Evolutionary conservation across 2,797 vertebrate genomes (phyloP), one percentile per base, ranked within the genome.

Genomic region (Astyanax mexicanus): DNA sequence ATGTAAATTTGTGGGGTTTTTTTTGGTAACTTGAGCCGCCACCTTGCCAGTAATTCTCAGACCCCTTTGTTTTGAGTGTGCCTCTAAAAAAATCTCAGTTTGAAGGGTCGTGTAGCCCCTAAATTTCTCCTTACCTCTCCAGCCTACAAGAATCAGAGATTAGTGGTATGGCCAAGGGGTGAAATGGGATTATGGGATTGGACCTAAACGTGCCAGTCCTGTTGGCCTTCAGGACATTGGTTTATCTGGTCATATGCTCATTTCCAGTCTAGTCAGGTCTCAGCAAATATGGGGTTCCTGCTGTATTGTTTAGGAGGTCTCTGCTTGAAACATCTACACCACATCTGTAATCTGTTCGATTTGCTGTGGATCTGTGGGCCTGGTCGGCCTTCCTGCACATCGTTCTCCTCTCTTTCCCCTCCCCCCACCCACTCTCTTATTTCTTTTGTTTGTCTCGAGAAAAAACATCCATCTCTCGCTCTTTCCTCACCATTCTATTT

Each of bases 381-480:
- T 35, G 17, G 32, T 61, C n/a, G 17, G n/a, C 49, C 32, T 40
- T 37, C 64, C 66, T 69, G 45, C 19, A 49, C 40, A 29, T 64
- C 23, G 80, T 66, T 80, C 82, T 58, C 6, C 61, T 66, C 52
- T 42, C 2, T 29, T 38, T 62, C 17, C 61, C 38, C 49, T 47
- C 21, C 40, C 23, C 11, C 3, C 27, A 40, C 40, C 42, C 66
- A 57, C 66, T 69, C 70, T 81, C 51, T 68, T 12, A 27, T 25
- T 13, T 61, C 58, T 45, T 51, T 25, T 64, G 32, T 55, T 45
- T 44, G 42, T 69, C 29, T 71, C 11, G 21, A 37, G 10, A n/a
- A 19, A n/a, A 13, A 23, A 40, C 10, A 40, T 42, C 60, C 19
- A 42, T 47, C 10, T 40, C 27, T 69, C 19, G 51, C 72, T 61